Evolutionary conservation across 2,888 invertebrate genomes (phyloP), one percentile per base, ranked within the genome.

Genomic region (Cataglyphis albicans): DNA sequence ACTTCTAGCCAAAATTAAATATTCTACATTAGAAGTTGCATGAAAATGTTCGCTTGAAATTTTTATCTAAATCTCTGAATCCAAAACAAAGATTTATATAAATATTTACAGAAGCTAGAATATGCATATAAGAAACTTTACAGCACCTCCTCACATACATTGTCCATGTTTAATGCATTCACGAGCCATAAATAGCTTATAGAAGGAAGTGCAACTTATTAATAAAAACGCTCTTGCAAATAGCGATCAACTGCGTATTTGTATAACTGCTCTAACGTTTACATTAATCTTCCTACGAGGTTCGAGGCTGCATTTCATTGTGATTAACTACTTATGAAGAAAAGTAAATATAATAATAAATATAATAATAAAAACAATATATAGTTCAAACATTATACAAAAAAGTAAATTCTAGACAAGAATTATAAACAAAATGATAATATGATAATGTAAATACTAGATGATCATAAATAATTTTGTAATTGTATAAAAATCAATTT

Each of bases 121-220:
- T 21, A 41, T 52, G n/a, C n/a, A 48, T 48, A 76, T 6, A 12
- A n/a, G 18, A 18, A 75, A 15, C 6, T 63, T 35, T 3, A 12
- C 38, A 18, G 48, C 9, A 55, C 12, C 32, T 61, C 32, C 5
- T 7, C 0, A n/a, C 18, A 29, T 12, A 21, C 1, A 7, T 15
- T 57, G 38, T 15, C 18, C n/a, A 18, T 0, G 12, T 25, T 44
- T 68, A 78, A 78, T 44, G 9, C 59, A 44, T 41, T 41, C 5
- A 32, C 57, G 3, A 3, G 15, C 18, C 44, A 35, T 59, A 61
- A 61, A 21, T 12, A 32, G 41, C 41, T 35, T 15, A 18, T 18
- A 21, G 0, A 9, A 61, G 78, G 78, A 61, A 80, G 70, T 80
- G 32, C 18, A 61, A 41, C 21, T 59, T 70, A 59, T 59, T 70